Evolutionary conservation across 2,888 invertebrate genomes (phyloP).

Genomic region (Philaethria dido): DNA sequence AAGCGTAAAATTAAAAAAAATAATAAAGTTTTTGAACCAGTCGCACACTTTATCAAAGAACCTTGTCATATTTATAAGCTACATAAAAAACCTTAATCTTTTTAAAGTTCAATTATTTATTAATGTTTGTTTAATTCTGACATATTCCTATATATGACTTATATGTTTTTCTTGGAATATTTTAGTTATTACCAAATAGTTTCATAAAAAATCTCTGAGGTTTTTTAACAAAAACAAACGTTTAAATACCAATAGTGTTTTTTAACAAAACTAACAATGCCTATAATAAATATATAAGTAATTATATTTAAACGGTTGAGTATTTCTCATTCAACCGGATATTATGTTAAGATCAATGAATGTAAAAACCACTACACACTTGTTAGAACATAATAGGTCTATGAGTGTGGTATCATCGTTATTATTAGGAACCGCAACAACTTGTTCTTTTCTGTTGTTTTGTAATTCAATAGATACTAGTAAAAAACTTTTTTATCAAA

Average conservation of each 20-base stretch:
- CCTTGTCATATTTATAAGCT: too few species aligned
- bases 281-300: background rate
- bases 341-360: slow-evolving; percentile 45
- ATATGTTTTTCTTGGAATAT: too few species aligned
- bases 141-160: too few species aligned
- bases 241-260: background rate
- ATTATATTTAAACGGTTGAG: slow-evolving; percentile 20
- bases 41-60: too few species aligned
- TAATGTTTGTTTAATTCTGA: too few species aligned
- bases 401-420: slow-evolving; percentile 27
- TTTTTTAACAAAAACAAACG: background rate
- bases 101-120: too few species aligned
- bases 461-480: slow-evolving; percentile 14
- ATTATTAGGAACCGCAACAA: slow-evolving; percentile 19
- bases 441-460: slow-evolving; percentile 24
- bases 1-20: too few species aligned
- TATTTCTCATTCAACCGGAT: slow-evolving; percentile 46
- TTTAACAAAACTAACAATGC: background rate
- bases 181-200: too few species aligned
- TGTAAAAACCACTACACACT: slow-evolving; percentile 42
- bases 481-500: background rate
- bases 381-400: slow-evolving; percentile 33
- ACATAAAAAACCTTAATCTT: too few species aligned
- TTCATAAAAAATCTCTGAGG: too few species aligned
- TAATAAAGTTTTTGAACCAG: too few species aligned